phyloP scores from a whole-genome alignment of 2,797 vertebrate species.

The Vespertilio murinus region DNA sequence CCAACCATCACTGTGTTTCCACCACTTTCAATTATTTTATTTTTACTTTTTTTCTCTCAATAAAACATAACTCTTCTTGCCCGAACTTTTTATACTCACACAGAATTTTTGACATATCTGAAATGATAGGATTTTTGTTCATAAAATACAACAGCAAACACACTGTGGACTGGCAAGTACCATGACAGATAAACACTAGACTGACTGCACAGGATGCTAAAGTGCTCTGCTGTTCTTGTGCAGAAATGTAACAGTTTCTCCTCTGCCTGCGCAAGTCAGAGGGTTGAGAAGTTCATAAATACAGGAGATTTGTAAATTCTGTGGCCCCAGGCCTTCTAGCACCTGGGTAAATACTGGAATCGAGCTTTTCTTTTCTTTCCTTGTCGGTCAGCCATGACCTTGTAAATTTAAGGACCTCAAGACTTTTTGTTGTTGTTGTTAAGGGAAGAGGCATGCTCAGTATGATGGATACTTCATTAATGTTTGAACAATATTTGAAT shows the following conservation, averaged over 20 bases:
- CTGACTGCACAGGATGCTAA: too few species aligned
- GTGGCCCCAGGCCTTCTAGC: neutral
- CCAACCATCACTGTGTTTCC: neutral
- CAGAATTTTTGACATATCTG: neutral
- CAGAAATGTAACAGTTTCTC: neutral
- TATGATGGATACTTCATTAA: neutral
- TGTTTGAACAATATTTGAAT: neutral
- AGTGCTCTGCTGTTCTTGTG: neutral
- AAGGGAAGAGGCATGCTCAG: neutral
- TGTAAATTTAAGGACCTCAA: neutral
- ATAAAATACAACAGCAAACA: neutral
- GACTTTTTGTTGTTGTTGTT: neutral
- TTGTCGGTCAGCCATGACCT: neutral
- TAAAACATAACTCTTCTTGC: neutral
- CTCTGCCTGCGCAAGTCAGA: neutral
- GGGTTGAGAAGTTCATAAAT: neutral
- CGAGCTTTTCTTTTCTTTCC: neutral
- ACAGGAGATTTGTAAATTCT: neutral
- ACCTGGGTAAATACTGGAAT: neutral
- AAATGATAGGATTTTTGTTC: neutral
- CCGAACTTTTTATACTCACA: neutral
- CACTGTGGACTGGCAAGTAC: too few species aligned
- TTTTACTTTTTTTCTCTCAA: slow-evolving; percentile 8
- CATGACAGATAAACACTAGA: neutral
- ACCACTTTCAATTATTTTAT: neutral